Evolutionary conservation across 2,797 vertebrate genomes (phyloP).

Genomic region (Orientallactaga sibirica): DNA sequence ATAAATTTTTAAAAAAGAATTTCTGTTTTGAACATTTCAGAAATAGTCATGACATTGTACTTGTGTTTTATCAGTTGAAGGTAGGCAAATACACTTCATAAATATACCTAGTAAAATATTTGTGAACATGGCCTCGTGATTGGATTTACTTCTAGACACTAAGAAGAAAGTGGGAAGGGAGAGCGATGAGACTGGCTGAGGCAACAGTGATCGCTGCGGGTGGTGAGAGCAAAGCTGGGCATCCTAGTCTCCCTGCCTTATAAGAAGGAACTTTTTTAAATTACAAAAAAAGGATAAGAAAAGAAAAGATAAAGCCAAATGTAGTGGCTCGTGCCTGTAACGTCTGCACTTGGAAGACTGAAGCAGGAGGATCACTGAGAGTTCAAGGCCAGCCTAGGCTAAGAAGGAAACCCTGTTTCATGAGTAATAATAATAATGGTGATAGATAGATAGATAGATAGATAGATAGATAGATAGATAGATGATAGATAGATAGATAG

Average conservation of each 20-base stretch:
- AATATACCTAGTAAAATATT: not conserved
- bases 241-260: not conserved
- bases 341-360: not conserved
- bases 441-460: not conserved
- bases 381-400: not conserved
- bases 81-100: not conserved
- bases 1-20: not conserved
- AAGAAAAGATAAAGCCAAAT: no score
- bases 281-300: no score
- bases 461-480: not conserved
- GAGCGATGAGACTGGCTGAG: not conserved
- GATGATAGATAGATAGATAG: not conserved
- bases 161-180: not conserved
- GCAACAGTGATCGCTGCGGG: not conserved
- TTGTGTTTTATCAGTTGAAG: not conserved
- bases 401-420: not conserved
- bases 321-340: not conserved
- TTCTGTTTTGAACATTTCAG: not conserved
- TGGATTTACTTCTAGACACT: conserved; percentile 2
- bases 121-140: not conserved
- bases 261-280: not conserved
- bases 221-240: not conserved
- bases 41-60: not conserved
- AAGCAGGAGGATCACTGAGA: not conserved
- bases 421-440: not conserved